These are phyloP conservation scores for Serinus canaria DNA, from an alignment of 2,113 vertebrate genomes.

Conservation along the genomic window DNA sequence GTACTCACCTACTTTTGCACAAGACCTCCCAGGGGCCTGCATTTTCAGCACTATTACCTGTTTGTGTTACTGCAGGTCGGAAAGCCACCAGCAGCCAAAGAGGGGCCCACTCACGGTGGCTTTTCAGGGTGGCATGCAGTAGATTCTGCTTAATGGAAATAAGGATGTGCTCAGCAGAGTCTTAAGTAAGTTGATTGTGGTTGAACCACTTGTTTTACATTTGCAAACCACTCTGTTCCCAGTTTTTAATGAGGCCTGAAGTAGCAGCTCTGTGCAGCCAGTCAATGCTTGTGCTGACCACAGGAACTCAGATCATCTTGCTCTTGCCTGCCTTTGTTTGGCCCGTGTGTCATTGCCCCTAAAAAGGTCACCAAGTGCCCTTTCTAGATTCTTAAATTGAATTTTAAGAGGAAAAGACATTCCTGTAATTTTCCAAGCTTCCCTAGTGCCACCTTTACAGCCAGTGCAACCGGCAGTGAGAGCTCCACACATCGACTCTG, in stretches of 20 bases:
- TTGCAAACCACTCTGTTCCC: not conserved
- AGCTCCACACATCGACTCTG: rapidly evolving
- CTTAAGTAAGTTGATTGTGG: not conserved
- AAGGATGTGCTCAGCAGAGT: not conserved
- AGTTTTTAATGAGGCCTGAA: not conserved
- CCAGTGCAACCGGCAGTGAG: rapidly evolving
- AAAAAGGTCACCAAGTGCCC: not conserved
- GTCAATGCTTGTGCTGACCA: not conserved
- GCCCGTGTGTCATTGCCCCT: not conserved
- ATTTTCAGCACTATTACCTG: not conserved
- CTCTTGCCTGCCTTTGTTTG: not conserved
- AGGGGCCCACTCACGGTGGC: rapidly evolving
- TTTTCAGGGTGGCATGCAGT: rapidly evolving
- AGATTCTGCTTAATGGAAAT: not conserved
- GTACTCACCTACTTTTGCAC: not conserved
- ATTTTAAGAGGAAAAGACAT: rapidly evolving
- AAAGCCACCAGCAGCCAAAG: not conserved
- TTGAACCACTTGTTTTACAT: not conserved
- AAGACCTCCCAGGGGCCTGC: not conserved
- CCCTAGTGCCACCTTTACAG: not conserved
- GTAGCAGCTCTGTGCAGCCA: not conserved
- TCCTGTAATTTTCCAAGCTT: not conserved
- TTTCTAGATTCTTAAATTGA: not conserved
- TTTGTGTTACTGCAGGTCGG: rapidly evolving
- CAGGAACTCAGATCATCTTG: rapidly evolving